Evolutionary conservation across 2,888 invertebrate genomes (phyloP), one percentile per base, ranked within the genome.

Genomic region (Acronicta alni): DNA sequence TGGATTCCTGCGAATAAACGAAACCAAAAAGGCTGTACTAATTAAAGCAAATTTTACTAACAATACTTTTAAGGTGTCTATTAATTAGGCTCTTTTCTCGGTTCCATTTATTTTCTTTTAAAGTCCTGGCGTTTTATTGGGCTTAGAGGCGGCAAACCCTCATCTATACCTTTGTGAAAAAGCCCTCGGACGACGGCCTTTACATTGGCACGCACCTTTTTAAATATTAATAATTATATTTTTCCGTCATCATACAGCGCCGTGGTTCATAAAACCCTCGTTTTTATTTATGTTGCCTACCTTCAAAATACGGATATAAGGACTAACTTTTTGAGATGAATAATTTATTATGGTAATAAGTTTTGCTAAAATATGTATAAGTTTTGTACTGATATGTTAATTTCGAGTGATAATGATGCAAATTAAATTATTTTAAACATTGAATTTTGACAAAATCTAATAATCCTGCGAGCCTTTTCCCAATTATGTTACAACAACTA

Each of bases 41-140:
- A 80, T 79, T 72, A 67, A 51, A 61, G 43, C 61, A 57, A 71
- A 72, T 66, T 72, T 62, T 48, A 63, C 37, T 54, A 72, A 72
- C 62, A 77, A 79, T 67, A 58, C 65, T 66, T 62, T 65, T 53
- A 58, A 72, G 67, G 72, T 72, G 73, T 72, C 67, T 69, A 68
- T 75, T 75, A 75, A 78, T 77, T 74, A 75, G 70, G 63, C 55
- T 59, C 66, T 67, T 30, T 67, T 56, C 49, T 45, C 45, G 51
- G 59, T 60, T 47, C 54, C 51, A 44, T 69, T 67, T 69, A 68
- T 64, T 75, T 79, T 70, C 53, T 46, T 61, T 54, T 64, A 35
- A 57, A 60, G 47, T 49, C 16, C 53, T 57, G 67, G 55, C 64
- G 56, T 72, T 75, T 72, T 57, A 64, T 60, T 65, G 61, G 43